phyloP scores from a whole-genome alignment of 2,888 invertebrate species.

The Parnassius apollo region DNA sequence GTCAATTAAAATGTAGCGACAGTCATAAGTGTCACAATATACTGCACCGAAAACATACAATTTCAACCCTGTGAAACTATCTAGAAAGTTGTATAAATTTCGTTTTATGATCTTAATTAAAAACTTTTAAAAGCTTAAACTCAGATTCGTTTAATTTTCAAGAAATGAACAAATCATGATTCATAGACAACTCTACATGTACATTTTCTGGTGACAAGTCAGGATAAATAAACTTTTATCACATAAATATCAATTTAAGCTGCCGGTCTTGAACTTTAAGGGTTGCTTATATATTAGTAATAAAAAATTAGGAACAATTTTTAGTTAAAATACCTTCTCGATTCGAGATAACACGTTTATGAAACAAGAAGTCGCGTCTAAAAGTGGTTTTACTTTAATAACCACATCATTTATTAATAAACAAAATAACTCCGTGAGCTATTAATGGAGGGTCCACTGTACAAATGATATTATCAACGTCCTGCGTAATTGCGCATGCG shows the following conservation, averaged over 20 bases:
- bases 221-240: too few species aligned
- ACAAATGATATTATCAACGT: conserved; percentile 68
- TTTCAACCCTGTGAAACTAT: too few species aligned
- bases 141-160: too few species aligned
- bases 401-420: conserved; percentile 49
- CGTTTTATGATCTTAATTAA: too few species aligned
- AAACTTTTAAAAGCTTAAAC: too few species aligned
- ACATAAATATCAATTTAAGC: neutral
- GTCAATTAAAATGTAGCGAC: too few species aligned
- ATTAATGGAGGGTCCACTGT: conserved; percentile 52
- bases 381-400: conserved; percentile 31
- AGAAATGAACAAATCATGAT: too few species aligned
- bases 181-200: too few species aligned
- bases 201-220: too few species aligned
- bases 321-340: neutral
- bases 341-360: neutral
- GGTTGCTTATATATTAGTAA: neutral
- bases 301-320: neutral
- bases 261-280: neutral
- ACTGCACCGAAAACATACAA: too few species aligned
- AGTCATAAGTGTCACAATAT: too few species aligned
- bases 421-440: conserved; percentile 44
- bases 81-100: too few species aligned
- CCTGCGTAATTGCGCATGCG: conserved; percentile 61
- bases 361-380: neutral